A percentile compares a stretch with the other conserved stretches of the same genome.
phyloP scores from a whole-genome alignment of 2,888 invertebrate genomes.

The Cyaniris semiargus region DNA sequence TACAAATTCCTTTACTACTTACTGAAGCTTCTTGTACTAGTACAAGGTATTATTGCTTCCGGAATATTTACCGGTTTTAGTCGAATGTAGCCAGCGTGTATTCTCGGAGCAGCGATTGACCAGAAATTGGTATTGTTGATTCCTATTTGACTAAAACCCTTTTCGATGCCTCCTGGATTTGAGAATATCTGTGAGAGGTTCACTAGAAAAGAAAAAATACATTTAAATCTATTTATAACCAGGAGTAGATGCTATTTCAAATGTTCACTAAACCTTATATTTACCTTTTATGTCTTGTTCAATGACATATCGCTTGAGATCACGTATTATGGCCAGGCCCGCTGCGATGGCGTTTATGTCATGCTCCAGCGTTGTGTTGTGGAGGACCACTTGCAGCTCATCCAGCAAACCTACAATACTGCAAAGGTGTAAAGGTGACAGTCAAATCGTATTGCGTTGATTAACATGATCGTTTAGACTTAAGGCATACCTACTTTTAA shows the following conservation, averaged over 20 bases:
- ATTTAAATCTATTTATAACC: neutral
- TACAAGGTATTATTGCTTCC: neutral
- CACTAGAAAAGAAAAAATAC: conserved; percentile 49
- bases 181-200: conserved; percentile 56
- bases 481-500: too few relatives aligned
- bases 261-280: neutral
- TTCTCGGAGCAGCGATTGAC: conserved; percentile 65
- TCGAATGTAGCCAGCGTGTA: conserved; percentile 58
- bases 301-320: conserved; percentile 68
- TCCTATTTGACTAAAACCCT: conserved; percentile 52
- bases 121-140: conserved; percentile 74
- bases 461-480: neutral
- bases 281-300: conserved; percentile 72
- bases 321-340: conserved; percentile 65
- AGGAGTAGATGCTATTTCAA: neutral
- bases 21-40: neutral
- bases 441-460: neutral
- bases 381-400: conserved; percentile 68
- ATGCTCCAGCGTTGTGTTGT: conserved; percentile 52
- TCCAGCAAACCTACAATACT: conserved; percentile 71
- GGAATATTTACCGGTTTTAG: conserved; percentile 58
- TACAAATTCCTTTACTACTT: neutral
- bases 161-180: conserved; percentile 54
- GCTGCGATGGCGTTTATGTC: conserved; percentile 64
- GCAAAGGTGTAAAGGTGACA: conserved; percentile 40